Evolutionary conservation across 1,140 invertebrate species (phyloP).

Genomic region (Stegodyphus dumicola): DNA sequence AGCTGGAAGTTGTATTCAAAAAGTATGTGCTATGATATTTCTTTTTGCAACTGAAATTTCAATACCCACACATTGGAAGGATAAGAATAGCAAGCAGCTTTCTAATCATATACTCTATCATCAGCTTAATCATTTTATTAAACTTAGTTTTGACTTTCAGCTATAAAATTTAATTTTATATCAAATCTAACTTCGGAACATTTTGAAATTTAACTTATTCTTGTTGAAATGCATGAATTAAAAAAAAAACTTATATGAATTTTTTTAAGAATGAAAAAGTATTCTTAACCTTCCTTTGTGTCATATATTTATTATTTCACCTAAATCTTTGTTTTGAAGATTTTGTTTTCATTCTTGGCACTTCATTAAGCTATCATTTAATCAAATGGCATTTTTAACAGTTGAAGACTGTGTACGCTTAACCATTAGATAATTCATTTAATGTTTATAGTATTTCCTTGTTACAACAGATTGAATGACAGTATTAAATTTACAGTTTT

Average conservation of each 20-base stretch:
- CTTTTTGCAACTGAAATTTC: no score
- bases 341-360: slow-evolving; percentile 11
- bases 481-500: not conserved
- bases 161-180: no score
- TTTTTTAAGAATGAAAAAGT: not conserved
- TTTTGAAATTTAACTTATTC: no score
- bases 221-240: no score
- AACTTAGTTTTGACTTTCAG: no score
- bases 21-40: no score
- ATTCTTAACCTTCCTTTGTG: not conserved
- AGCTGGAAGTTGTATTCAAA: no score
- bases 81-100: no score
- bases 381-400: slow-evolving; percentile 7
- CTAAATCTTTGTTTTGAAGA: not conserved
- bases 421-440: not conserved
- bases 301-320: not conserved
- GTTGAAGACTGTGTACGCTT: not conserved
- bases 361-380: not conserved
- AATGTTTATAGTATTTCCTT: not conserved
- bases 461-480: not conserved
- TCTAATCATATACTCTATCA: no score
- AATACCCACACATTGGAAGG: no score
- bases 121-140: no score
- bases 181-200: no score
- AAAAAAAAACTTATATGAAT: not conserved